Conservation (phyloP, 2,797 vertebrate species). For the Crocidura indochinensis region DNA sequence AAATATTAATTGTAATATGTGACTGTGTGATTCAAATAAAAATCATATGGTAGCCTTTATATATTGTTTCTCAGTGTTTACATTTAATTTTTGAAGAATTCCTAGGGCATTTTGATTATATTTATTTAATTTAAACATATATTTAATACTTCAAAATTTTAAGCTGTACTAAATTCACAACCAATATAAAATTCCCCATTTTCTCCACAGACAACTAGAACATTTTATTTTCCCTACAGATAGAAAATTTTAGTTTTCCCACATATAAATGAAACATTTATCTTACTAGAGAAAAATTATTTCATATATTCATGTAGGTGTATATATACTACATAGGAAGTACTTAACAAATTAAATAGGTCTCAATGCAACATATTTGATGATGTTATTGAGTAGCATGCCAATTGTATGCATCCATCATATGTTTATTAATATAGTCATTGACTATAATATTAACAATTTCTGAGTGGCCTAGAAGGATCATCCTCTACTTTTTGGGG, state of each 20-base stretch:
- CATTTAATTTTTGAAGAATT: conserved; percentile 21
- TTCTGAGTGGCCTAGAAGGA: not conserved
- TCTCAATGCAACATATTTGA: not conserved
- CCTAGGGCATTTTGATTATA: not conserved
- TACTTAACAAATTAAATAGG: not conserved
- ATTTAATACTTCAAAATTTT: conserved; percentile 46
- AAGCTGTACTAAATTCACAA: not conserved
- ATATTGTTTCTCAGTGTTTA: conserved; percentile 11
- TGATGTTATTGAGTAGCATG: conserved; percentile 8
- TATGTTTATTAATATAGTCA: conserved; percentile 2
- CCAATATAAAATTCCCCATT: not conserved
- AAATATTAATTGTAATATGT: conserved; percentile 29
- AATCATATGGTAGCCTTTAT: conserved; percentile 10
- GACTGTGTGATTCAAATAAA: conserved; percentile 46
- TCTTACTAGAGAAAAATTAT: not conserved
- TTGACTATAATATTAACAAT: not conserved
- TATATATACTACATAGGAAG: not conserved
- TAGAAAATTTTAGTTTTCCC: too few relatives aligned
- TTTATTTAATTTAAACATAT: conserved; percentile 42
- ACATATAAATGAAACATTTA: not conserved
- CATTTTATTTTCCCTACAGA: not conserved
- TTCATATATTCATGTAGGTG: not conserved
- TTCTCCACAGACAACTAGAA: not conserved
- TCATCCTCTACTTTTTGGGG: not conserved
- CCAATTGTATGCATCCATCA: not conserved